Evolutionary conservation across 2,888 invertebrate genomes (phyloP), one percentile per base, ranked within the genome.

Genomic region (Cephus rjabovi): DNA sequence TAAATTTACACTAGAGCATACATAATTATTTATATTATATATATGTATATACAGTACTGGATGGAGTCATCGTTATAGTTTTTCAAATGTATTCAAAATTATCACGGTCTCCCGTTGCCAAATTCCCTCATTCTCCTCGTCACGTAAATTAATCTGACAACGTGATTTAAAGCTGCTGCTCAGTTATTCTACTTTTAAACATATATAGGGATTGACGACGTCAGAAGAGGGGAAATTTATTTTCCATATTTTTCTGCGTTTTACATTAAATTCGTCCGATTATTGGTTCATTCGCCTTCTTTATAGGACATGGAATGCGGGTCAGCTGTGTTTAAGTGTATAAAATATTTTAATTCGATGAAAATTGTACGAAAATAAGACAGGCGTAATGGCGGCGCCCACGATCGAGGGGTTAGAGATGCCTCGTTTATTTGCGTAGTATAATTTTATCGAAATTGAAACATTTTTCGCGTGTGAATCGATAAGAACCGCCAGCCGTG

Each of bases 1-100:
- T 81, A 82, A 83, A 84, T 83, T 86, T 84, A 85, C 82, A 83
- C 83, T 86, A 87, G 84, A 83, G 77, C 83, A 83, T 80, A 84
- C 77, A 80, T 83, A 79, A 76, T 73, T 74, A 70, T 77, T 78
- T 78, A 76, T 79, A 77, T 76, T 79, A 74, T 86, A 30, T 70
- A 34, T 31, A 71, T 12, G 12, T 71, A 87, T 87, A 80, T 83
- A 86, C 87, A 85, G 31, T 79, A 78, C 81, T 87, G 89, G 89
- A 89, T 88, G 88, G 89, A 89, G 84, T 86, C 81, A 74, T 77
- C 56, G 34, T 68, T 71, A 71, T 71, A 31, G 4, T 12, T 71
- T 34, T 33, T 71, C 71, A 34, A 71, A 1, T 23, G 56, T 56
- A 71, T n/a, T 71, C 71, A 71, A 34, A 56, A 56, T 56, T 56